Evolutionary conservation across 92 coral and sea anemone genomes (phyloP).

Genomic region (Scolanthus callimorphus): DNA sequence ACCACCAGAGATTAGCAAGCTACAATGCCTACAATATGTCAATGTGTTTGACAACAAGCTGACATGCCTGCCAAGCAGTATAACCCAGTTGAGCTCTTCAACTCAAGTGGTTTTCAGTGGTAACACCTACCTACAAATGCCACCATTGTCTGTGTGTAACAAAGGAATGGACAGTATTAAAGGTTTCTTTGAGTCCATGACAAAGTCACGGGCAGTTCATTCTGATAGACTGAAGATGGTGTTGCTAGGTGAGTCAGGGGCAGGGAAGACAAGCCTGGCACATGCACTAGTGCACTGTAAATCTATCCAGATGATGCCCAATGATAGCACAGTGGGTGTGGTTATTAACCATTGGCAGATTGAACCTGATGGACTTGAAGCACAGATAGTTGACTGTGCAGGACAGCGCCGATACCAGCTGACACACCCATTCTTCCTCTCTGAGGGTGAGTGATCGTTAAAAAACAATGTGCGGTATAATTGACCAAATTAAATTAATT

Average conservation of each 20-base stretch:
- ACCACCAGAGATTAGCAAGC: slow-evolving; percentile 69
- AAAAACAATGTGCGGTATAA: too few relatives aligned
- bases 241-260: slow-evolving; percentile 86
- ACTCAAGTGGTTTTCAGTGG: slow-evolving; percentile 48
- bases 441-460: slow-evolving; percentile 80
- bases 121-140: slow-evolving; percentile 67
- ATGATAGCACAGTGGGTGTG: slow-evolving; percentile 88
- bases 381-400: slow-evolving; percentile 88
- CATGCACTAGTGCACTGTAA: slow-evolving; percentile 62
- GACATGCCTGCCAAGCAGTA: slow-evolving; percentile 74
- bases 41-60: slow-evolving; percentile 75
- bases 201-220: slow-evolving; percentile 45
- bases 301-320: slow-evolving; percentile 22
- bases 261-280: slow-evolving; percentile 87
- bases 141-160: slow-evolving; percentile 78
- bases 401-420: slow-evolving; percentile 89
- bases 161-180: slow-evolving; percentile 71
- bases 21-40: slow-evolving; percentile 41
- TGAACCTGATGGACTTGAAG: slow-evolving; percentile 60
- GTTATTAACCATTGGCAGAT: slow-evolving; percentile 79
- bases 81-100: slow-evolving; percentile 46
- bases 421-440: slow-evolving; percentile 93
- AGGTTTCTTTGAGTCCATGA: slow-evolving; percentile 61
- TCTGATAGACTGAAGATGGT: slow-evolving; percentile 77
- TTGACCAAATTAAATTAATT: too few relatives aligned